Conservation (phyloP, 2,113 vertebrate genomes). For the Furnarius figulus region DNA sequence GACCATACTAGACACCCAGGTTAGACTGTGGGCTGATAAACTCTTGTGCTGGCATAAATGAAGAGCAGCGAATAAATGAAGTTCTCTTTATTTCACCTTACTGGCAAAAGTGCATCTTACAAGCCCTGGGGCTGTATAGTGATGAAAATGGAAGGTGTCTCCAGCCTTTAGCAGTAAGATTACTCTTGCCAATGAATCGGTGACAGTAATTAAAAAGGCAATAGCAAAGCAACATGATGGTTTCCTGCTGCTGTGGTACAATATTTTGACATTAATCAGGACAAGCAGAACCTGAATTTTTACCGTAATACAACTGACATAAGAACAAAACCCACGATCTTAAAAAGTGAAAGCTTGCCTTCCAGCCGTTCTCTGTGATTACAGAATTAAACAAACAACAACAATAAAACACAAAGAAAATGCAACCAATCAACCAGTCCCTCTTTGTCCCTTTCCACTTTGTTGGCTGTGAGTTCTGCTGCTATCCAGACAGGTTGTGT, state of each 20-base stretch:
- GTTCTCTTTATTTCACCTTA: slow-evolving; percentile 12
- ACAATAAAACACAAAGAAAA: background rate
- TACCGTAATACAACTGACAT: background rate
- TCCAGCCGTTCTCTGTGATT: background rate
- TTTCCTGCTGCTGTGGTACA: background rate
- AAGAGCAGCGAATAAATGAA: slow-evolving; percentile 13
- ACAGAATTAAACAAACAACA: background rate
- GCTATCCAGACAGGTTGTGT: background rate
- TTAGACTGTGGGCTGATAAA: background rate
- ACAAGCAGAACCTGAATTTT: background rate
- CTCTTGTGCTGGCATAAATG: background rate
- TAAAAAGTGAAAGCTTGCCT: background rate
- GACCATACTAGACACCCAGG: background rate
- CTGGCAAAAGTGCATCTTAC: background rate
- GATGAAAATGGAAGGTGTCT: background rate
- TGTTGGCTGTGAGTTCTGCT: background rate
- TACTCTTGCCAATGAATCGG: slow-evolving; percentile 25
- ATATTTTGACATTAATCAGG: background rate
- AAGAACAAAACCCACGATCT: background rate
- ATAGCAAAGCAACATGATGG: background rate
- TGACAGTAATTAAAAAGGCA: slow-evolving; percentile 44
- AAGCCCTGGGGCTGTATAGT: background rate
- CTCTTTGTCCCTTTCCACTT: background rate
- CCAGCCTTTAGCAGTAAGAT: background rate
- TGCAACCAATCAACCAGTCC: background rate